These are phyloP conservation scores for Neosilurus hyrtlii DNA, from an alignment of 2,797 vertebrate species.

Conservation along the genomic window DNA sequence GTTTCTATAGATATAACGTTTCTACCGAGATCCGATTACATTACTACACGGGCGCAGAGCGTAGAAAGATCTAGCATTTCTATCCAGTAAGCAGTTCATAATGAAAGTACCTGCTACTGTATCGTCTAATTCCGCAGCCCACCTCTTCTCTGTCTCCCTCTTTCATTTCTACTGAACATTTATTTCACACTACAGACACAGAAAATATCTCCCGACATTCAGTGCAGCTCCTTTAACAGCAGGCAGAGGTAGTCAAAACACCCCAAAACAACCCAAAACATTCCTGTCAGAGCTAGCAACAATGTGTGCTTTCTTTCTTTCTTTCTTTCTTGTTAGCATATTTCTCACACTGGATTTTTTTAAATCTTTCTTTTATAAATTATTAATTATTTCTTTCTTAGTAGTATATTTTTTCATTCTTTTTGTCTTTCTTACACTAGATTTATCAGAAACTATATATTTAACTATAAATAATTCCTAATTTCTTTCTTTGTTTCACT, in stretches of 20 bases:
- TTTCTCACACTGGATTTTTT: too few species aligned
- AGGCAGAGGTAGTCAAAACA: not conserved
- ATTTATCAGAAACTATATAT: too few species aligned
- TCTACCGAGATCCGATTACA: slow-evolving; percentile 9
- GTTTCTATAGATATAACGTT: not conserved
- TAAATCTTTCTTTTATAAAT: too few species aligned
- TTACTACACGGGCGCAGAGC: not conserved
- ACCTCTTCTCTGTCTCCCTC: not conserved
- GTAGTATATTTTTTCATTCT: too few species aligned
- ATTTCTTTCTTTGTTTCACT: not conserved
- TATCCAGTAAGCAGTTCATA: not conserved
- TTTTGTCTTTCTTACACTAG: too few species aligned
- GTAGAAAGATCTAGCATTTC: slow-evolving; percentile 1
- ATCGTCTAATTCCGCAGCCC: not conserved
- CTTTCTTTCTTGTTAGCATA: too few species aligned
- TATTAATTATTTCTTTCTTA: too few species aligned
- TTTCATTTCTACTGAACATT: not conserved
- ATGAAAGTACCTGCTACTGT: not conserved
- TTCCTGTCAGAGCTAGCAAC: not conserved
- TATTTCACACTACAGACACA: not conserved
- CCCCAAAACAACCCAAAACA: too few species aligned
- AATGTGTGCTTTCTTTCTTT: not conserved
- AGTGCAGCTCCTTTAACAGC: not conserved
- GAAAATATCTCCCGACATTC: not conserved
- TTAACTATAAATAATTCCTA: too few species aligned